Conservation (phyloP, 2,888 invertebrate species). For the Drosophila hawaiiensis region DNA sequence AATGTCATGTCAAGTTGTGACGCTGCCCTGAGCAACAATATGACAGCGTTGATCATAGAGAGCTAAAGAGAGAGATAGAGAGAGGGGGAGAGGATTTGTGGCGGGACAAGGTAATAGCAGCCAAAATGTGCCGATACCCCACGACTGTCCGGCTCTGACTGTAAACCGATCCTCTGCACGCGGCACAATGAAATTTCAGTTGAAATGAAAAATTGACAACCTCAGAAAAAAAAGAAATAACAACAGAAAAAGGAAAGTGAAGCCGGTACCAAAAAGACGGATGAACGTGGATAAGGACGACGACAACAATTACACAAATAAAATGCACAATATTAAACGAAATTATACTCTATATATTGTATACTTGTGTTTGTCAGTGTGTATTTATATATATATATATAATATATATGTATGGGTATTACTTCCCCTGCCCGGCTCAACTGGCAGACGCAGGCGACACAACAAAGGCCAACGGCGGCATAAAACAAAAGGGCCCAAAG, state of each 20-base stretch:
- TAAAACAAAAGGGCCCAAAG: conserved; percentile 77
- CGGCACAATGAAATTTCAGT: conserved; percentile 63
- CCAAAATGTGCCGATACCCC: conserved; percentile 44
- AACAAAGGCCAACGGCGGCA: conserved; percentile 77
- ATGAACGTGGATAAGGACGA: conserved; percentile 57
- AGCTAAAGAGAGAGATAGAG: neutral
- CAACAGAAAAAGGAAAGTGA: conserved; percentile 68
- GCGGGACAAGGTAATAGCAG: conserved; percentile 21
- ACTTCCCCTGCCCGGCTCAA: conserved; percentile 41
- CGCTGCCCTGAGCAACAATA: conserved; percentile 58
- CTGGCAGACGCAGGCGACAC: conserved; percentile 65
- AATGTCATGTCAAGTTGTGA: conserved; percentile 76
- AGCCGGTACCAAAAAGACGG: conserved; percentile 45
- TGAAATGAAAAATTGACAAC: conserved; percentile 66
- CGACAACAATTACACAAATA: conserved; percentile 78
- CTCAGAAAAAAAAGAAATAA: neutral
- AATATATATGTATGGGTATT: conserved; percentile 5
- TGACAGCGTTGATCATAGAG: conserved; percentile 47
- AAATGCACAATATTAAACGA: conserved; percentile 78
- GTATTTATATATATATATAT: conserved; percentile 9
- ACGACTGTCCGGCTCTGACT: conserved; percentile 34
- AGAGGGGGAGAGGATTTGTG: neutral
- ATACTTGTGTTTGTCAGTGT: conserved; percentile 1
- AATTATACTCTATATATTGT: conserved; percentile 64
- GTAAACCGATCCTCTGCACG: conserved; percentile 63